These are phyloP conservation scores for Pycnomerus fuliginosus DNA, from an alignment of 2,888 invertebrate species.

Conservation along the genomic window DNA sequence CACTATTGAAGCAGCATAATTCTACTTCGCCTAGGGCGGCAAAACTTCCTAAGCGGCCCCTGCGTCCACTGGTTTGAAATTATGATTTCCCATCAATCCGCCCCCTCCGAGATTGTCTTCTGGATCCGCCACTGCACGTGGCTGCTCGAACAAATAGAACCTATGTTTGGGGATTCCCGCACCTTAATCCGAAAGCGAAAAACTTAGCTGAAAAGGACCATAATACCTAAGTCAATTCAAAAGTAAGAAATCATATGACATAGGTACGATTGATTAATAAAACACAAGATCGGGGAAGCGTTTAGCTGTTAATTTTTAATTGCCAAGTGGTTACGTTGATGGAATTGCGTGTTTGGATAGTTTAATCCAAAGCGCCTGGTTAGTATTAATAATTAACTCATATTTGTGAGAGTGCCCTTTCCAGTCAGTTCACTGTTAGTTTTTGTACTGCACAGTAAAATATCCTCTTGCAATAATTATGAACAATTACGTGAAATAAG, in stretches of 20 bases:
- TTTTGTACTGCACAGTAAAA: too few species aligned
- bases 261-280: conserved; percentile 17
- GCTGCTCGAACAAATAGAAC: not conserved
- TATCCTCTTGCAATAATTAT: too few species aligned
- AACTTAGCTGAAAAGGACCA: not conserved
- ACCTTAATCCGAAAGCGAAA: not conserved
- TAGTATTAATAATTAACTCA: conserved; percentile 39
- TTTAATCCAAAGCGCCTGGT: conserved; percentile 42
- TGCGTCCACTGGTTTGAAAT: too few species aligned
- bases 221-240: conserved; percentile 7
- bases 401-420: conserved; percentile 26
- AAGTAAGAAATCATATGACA: conserved; percentile 20
- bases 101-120: too few species aligned
- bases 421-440: too few species aligned
- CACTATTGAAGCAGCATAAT: too few species aligned
- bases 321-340: conserved; percentile 25
- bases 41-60: too few species aligned
- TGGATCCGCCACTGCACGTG: too few species aligned
- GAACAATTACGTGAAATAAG: too few species aligned
- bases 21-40: too few species aligned
- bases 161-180: not conserved
- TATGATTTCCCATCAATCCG: too few species aligned
- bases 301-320: conserved; percentile 30
- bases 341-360: conserved; percentile 43
- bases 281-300: conserved; percentile 14